Conservation (phyloP, 2,797 vertebrate species). For the Rhadinocentrus ornatus region DNA sequence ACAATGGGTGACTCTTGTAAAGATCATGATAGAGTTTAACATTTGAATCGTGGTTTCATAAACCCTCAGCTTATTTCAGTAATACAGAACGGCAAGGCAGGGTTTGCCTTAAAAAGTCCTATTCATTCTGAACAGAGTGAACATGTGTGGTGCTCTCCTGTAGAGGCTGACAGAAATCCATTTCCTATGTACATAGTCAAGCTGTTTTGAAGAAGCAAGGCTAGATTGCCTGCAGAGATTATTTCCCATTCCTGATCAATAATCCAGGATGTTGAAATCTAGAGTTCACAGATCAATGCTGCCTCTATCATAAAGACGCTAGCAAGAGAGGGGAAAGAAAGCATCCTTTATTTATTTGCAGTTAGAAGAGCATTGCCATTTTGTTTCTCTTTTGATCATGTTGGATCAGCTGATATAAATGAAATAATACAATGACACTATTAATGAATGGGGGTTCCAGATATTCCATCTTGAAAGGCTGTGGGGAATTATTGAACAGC, state of each 20-base stretch:
- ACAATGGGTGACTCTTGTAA: conserved; percentile 10
- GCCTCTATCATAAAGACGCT: background rate
- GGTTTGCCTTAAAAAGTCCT: conserved; percentile 18
- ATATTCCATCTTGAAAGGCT: conserved; percentile 14
- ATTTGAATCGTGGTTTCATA: conserved; percentile 14
- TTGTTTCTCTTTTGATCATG: conserved; percentile 20
- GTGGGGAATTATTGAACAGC: background rate
- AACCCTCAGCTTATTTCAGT: conserved; percentile 10
- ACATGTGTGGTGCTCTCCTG: background rate
- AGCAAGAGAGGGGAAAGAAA: conserved; percentile 7
- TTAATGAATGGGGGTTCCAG: conserved; percentile 14
- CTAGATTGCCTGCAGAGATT: conserved; percentile 1
- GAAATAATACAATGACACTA: conserved; percentile 34
- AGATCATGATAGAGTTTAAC: conserved; percentile 10
- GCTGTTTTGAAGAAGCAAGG: conserved; percentile 30
- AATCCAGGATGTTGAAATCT: conserved; percentile 49
- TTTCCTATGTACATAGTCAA: conserved; percentile 49
- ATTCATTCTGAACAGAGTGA: conserved; percentile 2
- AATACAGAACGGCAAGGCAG: conserved; percentile 20
- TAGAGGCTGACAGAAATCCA: conserved; percentile 15
- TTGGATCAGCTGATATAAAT: conserved; percentile 32
- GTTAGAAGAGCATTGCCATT: conserved; percentile 21
- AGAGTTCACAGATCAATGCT: conserved; percentile 26
- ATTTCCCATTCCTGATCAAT: conserved; percentile 44
- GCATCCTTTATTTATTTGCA: conserved; percentile 13